phyloP scores from a whole-genome alignment of 1,140 invertebrate genomes.

The Achroia grisella region DNA sequence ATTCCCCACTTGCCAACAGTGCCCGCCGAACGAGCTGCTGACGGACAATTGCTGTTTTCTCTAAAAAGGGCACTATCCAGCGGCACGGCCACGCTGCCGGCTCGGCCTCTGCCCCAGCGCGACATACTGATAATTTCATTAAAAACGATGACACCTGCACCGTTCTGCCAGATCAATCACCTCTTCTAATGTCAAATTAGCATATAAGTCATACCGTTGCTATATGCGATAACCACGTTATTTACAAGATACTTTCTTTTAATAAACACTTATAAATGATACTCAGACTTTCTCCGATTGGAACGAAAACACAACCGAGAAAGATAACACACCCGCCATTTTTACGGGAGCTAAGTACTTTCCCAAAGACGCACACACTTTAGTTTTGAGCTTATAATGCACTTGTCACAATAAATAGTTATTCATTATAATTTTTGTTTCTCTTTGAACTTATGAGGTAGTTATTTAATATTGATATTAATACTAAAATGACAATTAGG shows the following conservation, averaged over 20 bases:
- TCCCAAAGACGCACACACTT: slow-evolving; percentile 50
- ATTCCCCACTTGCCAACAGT: slow-evolving; percentile 95
- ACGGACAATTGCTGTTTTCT: slow-evolving; percentile 91
- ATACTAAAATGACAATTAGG: slow-evolving; percentile 62
- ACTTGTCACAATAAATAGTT: slow-evolving; percentile 33
- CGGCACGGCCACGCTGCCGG: slow-evolving; percentile 76
- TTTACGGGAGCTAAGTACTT: slow-evolving; percentile 68
- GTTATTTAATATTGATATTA: slow-evolving; percentile 46
- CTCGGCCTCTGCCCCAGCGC: slow-evolving; percentile 76
- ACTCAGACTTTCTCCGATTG: slow-evolving; percentile 43
- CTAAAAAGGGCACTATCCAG: slow-evolving; percentile 80
- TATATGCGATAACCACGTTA: slow-evolving; percentile 5
- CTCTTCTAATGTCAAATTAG: slow-evolving; percentile 56
- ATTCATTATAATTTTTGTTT: slow-evolving; percentile 41
- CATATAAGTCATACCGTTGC: slow-evolving; percentile 43
- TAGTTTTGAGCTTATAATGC: slow-evolving; percentile 22
- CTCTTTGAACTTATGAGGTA: slow-evolving; percentile 62
- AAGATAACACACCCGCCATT: slow-evolving; percentile 74
- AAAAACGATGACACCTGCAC: slow-evolving; percentile 65
- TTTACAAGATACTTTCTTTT: neutral
- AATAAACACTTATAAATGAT: slow-evolving; percentile 21
- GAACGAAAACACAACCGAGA: slow-evolving; percentile 70
- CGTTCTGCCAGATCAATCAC: slow-evolving; percentile 48
- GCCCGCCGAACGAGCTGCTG: slow-evolving; percentile 89
- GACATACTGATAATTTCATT: slow-evolving; percentile 75